Conservation (phyloP, 1,140 invertebrate species). For the Psix sp. region DNA sequence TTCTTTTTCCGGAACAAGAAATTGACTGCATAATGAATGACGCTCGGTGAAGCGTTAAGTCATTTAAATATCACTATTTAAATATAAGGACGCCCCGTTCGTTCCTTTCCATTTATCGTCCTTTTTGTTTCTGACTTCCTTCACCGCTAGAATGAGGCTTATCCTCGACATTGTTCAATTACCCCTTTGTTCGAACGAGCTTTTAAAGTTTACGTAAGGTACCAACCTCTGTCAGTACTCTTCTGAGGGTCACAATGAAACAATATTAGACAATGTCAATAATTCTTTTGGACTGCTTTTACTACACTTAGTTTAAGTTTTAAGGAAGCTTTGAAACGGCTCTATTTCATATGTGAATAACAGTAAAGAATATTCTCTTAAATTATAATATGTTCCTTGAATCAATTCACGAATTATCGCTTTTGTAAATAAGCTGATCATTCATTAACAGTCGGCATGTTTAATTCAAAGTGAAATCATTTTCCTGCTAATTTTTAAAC, state of each 20-base stretch:
- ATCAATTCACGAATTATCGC: no score
- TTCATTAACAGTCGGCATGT: no score
- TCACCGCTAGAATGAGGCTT: slow-evolving; percentile 18
- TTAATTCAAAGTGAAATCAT: no score
- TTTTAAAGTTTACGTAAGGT: slow-evolving; percentile 1
- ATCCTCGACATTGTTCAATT: slow-evolving; percentile 48
- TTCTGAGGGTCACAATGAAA: slow-evolving; percentile 9
- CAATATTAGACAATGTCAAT: slow-evolving; percentile 32
- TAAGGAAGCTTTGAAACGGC: no score
- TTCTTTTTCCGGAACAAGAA: slow-evolving; percentile 49
- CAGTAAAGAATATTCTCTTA: no score
- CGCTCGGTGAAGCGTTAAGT: slow-evolving; percentile 55
- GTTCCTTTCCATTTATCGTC: slow-evolving; percentile 41
- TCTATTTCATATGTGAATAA: no score
- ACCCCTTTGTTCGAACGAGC: slow-evolving; percentile 28
- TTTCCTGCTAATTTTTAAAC: no score
- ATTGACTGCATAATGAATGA: slow-evolving; percentile 61
- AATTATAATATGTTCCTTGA: no score
- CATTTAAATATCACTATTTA: slow-evolving; percentile 61
- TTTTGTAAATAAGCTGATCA: no score
- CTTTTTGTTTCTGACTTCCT: slow-evolving; percentile 19
- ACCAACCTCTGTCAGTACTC: neutral
- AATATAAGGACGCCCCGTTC: slow-evolving; percentile 47
- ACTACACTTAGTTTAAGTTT: neutral
- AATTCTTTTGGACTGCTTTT: slow-evolving; percentile 28